These are phyloP conservation scores for Osmerus eperlanus DNA, from an alignment of 2,113 vertebrate genomes.

Conservation along the genomic window DNA sequence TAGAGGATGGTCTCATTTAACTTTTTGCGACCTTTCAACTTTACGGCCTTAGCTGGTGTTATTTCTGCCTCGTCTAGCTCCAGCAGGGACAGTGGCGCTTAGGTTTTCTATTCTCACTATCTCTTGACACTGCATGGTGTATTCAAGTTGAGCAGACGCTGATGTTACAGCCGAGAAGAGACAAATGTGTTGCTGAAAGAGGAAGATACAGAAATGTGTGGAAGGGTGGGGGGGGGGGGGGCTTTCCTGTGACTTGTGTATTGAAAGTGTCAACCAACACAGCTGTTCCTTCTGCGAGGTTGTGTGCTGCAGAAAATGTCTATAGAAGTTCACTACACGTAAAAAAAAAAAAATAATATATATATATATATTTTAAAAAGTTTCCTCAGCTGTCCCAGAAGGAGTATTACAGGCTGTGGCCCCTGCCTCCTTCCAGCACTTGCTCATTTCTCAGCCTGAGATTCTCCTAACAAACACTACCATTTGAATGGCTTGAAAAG, in stretches of 20 bases:
- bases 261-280: constrained; percentile 18
- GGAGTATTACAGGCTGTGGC: no score
- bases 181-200: constrained; percentile 4
- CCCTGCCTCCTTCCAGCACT: no score
- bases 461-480: no score
- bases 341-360: no score
- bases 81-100: constrained; percentile 48
- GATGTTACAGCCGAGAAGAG: constrained; percentile 7
- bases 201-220: constrained; percentile 3
- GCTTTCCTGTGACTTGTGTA: constrained; percentile 28
- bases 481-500: not conserved
- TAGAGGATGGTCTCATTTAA: constrained; percentile 38
- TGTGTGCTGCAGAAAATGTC: not conserved
- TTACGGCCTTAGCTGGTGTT: constrained; percentile 11
- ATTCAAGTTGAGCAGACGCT: constrained; percentile 20
- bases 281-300: constrained; percentile 17
- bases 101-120: constrained; percentile 61
- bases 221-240: not conserved
- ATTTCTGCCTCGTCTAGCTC: constrained; percentile 37
- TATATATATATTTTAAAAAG: no score
- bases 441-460: no score
- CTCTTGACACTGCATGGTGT: constrained; percentile 51
- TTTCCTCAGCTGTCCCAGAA: no score
- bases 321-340: no score
- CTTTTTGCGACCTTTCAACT: constrained; percentile 48